A percentile compares a stretch with the other conserved stretches of the same genome.
Conservation (phyloP, 1,140 invertebrate species). For the Eueides isabella region DNA sequence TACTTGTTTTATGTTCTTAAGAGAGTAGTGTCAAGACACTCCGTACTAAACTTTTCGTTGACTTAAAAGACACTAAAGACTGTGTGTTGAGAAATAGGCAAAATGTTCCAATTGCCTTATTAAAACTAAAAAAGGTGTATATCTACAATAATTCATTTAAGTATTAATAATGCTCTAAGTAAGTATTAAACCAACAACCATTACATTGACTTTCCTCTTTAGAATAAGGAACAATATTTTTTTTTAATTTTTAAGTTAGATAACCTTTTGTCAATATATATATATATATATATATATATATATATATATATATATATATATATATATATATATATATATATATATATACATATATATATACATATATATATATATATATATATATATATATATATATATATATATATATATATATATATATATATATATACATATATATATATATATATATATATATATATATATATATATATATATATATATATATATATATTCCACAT, state of each 20-base stretch:
- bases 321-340: neutral
- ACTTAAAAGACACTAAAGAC: too few relatives aligned
- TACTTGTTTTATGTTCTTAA: too few relatives aligned
- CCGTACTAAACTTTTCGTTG: too few relatives aligned
- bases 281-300: neutral
- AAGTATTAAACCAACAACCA: neutral
- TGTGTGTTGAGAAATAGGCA: too few relatives aligned
- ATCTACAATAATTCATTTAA: too few relatives aligned
- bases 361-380: neutral
- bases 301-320: neutral
- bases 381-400: neutral
- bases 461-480: neutral
- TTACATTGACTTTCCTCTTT: neutral
- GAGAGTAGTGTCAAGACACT: too few relatives aligned
- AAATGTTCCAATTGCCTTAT: too few relatives aligned
- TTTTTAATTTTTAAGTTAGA: neutral
- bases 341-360: neutral
- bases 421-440: neutral
- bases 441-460: neutral
- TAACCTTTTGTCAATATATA: neutral
- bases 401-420: neutral
- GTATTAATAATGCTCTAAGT: too few relatives aligned
- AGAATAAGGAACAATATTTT: neutral
- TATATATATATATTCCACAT: neutral
- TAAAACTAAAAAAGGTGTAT: too few relatives aligned